Evolutionary conservation across 2,113 vertebrate species (phyloP).

Genomic region (Stigmatopora nigra): DNA sequence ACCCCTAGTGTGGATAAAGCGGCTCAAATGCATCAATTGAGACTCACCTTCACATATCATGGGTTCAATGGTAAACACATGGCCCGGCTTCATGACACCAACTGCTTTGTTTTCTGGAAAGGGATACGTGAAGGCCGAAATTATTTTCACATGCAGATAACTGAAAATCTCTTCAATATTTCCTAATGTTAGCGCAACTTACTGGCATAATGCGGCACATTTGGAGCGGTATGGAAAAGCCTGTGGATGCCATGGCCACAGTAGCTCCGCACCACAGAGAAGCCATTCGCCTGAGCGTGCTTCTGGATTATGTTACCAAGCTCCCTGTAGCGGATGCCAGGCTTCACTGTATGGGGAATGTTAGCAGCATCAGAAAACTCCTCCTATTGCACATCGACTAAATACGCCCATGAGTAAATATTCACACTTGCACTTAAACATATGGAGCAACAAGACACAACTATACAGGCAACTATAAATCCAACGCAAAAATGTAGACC

Average conservation of each 20-base stretch:
- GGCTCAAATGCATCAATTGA: neutral
- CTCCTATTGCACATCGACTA: neutral
- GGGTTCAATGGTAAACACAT: constrained; percentile 97
- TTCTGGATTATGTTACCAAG: constrained; percentile 98
- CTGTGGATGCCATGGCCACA: constrained; percentile 97
- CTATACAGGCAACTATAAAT: neutral
- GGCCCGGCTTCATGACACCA: constrained; percentile 96
- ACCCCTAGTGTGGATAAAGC: too few relatives aligned
- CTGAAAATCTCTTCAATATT: neutral
- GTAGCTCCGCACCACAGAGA: constrained; percentile 97
- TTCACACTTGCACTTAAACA: too few relatives aligned
- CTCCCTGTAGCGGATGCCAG: constrained; percentile 92
- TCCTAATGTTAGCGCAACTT: constrained; percentile 8
- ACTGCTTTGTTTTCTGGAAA: constrained; percentile 95
- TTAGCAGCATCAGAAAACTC: neutral
- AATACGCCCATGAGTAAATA: neutral
- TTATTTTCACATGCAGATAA: neutral
- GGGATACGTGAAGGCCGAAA: neutral
- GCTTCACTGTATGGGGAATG: constrained; percentile 78
- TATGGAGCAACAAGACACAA: too few relatives aligned
- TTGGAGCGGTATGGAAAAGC: constrained; percentile 95
- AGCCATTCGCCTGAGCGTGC: constrained; percentile 91
- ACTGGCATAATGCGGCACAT: constrained; percentile 77
- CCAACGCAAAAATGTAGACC: neutral
- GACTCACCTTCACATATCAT: constrained; percentile 98